Conservation (phyloP, 30 jellyfish, hydroid and myxozoan genomes). For the Sanderia malayensis region DNA sequence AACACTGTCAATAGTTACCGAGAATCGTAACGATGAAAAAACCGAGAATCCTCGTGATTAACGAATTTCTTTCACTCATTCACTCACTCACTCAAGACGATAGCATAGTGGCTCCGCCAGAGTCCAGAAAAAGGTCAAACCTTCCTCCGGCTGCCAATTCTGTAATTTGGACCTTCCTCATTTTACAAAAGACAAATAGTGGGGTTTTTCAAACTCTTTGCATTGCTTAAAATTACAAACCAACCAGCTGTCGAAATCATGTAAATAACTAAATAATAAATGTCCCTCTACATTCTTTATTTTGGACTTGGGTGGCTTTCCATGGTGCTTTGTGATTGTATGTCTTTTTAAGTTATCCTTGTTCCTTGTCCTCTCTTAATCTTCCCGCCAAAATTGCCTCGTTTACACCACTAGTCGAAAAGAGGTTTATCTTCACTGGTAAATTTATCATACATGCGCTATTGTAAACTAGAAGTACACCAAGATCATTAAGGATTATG, state of each 20-base stretch:
- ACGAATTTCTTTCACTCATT: not conserved
- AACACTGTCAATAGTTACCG: not conserved
- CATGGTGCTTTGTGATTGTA: constrained; percentile 27
- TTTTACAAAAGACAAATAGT: too few species aligned
- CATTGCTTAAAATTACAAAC: too few species aligned
- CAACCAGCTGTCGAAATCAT: too few species aligned
- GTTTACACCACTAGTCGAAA: constrained; percentile 5
- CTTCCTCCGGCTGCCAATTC: too few species aligned
- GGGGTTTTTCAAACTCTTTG: too few species aligned
- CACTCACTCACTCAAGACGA: constrained; percentile 2
- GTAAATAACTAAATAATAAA: too few species aligned
- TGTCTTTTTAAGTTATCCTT: constrained; percentile 27
- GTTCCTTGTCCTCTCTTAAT: too few species aligned
- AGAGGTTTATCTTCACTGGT: not conserved
- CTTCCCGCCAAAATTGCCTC: constrained; percentile 16
- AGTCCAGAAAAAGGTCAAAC: too few species aligned
- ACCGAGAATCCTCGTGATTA: constrained; percentile 2
- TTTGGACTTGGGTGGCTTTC: constrained; percentile 25
- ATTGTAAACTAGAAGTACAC: not conserved
- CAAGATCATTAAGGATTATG: not conserved
- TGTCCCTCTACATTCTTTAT: constrained; percentile 29
- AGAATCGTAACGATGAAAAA: not conserved
- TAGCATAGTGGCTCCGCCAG: not conserved
- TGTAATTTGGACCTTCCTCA: too few species aligned
- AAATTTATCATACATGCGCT: too few species aligned